These are phyloP conservation scores for Eristalinus sepulchralis DNA, from an alignment of 2,888 invertebrate genomes.

Conservation along the genomic window DNA sequence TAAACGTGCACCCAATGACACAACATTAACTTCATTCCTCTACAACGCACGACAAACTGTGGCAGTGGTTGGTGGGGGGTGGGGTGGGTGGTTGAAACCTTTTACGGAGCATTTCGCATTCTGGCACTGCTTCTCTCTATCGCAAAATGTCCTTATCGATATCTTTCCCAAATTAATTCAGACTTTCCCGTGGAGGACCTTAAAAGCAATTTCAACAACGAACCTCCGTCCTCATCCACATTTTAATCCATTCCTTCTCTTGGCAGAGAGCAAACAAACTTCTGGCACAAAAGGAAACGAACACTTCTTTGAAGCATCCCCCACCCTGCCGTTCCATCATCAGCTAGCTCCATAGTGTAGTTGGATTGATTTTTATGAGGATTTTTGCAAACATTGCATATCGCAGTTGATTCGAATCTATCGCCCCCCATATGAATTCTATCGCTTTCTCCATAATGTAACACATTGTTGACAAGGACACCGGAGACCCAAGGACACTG, in stretches of 20 bases:
- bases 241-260: neutral
- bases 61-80: neutral
- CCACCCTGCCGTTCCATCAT: neutral
- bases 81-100: neutral
- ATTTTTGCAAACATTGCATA: slow-evolving; percentile 38
- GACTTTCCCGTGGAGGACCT: neutral
- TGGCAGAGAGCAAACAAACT: neutral
- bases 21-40: neutral
- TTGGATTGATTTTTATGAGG: slow-evolving; percentile 25
- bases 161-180: neutral
- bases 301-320: neutral
- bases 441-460: slow-evolving; percentile 1
- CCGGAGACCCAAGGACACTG: neutral
- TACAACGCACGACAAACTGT: neutral
- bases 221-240: neutral
- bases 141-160: neutral
- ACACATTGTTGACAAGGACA: slow-evolving; percentile 59
- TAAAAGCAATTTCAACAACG: neutral
- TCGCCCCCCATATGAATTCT: neutral
- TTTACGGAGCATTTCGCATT: neutral
- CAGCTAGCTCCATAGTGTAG: neutral
- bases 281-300: neutral
- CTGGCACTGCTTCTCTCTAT: neutral
- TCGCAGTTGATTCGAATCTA: slow-evolving; percentile 28
- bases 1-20: neutral